phyloP scores from a whole-genome alignment of 2,888 invertebrate genomes.

The Maniola hyperantus region DNA sequence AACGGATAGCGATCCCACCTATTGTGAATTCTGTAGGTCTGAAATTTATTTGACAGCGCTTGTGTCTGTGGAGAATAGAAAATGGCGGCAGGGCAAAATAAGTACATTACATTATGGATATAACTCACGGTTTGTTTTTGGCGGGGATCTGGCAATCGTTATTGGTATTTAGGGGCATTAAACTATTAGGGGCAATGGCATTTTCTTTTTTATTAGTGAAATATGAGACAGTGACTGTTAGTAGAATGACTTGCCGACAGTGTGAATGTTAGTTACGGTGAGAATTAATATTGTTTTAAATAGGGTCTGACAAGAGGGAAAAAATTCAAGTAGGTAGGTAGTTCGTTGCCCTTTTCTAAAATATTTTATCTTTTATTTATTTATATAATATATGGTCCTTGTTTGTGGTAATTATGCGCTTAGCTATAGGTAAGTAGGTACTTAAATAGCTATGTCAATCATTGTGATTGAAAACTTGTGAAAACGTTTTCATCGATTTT shows the following conservation, averaged over 20 bases:
- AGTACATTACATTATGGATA: slow-evolving; percentile 77
- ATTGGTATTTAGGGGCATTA: slow-evolving; percentile 80
- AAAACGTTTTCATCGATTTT: too few relatives aligned
- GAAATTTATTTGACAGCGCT: slow-evolving; percentile 82
- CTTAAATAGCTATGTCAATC: neutral
- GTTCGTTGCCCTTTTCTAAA: slow-evolving; percentile 7
- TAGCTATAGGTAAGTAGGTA: neutral
- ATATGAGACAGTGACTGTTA: slow-evolving; percentile 65
- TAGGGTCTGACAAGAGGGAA: slow-evolving; percentile 44
- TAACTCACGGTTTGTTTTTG: slow-evolving; percentile 83
- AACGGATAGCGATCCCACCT: slow-evolving; percentile 68
- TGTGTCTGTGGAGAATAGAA: slow-evolving; percentile 82
- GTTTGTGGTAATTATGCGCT: neutral
- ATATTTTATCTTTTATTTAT: neutral
- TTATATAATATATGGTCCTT: neutral
- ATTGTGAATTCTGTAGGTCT: slow-evolving; percentile 78
- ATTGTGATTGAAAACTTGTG: too few relatives aligned
- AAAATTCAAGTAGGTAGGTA: slow-evolving; percentile 25
- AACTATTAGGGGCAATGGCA: slow-evolving; percentile 70
- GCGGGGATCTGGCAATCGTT: slow-evolving; percentile 80
- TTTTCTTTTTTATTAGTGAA: slow-evolving; percentile 62
- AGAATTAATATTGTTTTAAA: slow-evolving; percentile 69
- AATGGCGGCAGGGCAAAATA: slow-evolving; percentile 79
- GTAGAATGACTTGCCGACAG: slow-evolving; percentile 67
- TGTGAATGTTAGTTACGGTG: slow-evolving; percentile 66